phyloP scores from a whole-genome alignment of 1,140 invertebrate genomes.

The Drosophila lini region DNA sequence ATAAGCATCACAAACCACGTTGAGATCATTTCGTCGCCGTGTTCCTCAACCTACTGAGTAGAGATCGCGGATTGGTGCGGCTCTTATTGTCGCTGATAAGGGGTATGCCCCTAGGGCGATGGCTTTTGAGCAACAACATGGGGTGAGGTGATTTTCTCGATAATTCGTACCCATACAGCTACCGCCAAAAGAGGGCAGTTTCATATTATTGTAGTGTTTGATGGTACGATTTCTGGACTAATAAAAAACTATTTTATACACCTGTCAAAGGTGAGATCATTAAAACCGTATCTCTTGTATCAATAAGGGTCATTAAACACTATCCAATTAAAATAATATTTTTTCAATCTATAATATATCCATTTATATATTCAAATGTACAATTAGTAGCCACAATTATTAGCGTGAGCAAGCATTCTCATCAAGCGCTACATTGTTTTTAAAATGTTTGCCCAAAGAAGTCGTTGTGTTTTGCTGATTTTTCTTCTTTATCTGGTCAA shows the following conservation, averaged over 20 bases:
- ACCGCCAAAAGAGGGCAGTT: neutral
- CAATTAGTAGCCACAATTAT: neutral
- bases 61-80: conserved; percentile 3
- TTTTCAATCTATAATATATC: neutral
- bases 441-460: neutral
- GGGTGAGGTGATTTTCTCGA: conserved; percentile 36
- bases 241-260: neutral
- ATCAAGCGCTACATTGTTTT: neutral
- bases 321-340: neutral
- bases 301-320: neutral
- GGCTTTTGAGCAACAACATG: conserved; percentile 6
- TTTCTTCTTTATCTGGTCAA: neutral
- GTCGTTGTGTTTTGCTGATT: neutral
- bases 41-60: conserved; percentile 40
- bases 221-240: too few relatives aligned
- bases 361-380: neutral
- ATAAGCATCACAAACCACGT: conserved; percentile 9
- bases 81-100: conserved; percentile 63
- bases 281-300: neutral
- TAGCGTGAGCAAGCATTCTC: neutral
- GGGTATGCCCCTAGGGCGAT: conserved; percentile 27
- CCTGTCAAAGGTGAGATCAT: neutral
- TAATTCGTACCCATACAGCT: conserved; percentile 5
- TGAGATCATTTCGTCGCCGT: conserved; percentile 39
- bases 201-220: neutral